These are phyloP conservation scores for Byasa hedistus DNA, from an alignment of 2,888 invertebrate species.

Conservation along the genomic window DNA sequence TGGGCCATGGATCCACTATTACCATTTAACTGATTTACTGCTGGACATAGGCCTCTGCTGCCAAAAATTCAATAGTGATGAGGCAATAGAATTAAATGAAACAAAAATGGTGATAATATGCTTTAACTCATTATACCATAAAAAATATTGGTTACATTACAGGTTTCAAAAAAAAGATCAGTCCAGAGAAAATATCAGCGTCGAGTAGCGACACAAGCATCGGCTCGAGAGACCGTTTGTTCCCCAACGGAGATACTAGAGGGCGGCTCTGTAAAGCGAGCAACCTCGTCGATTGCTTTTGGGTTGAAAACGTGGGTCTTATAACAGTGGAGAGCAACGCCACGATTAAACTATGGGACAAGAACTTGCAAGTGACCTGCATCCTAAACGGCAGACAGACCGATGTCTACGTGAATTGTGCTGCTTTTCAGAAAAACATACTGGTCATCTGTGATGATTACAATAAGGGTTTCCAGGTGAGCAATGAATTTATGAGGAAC, in stretches of 20 bases:
- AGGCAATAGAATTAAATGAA: not conserved
- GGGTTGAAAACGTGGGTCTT: constrained; percentile 53
- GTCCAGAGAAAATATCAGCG: constrained; percentile 51
- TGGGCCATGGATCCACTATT: too few relatives aligned
- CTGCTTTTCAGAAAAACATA: constrained; percentile 57
- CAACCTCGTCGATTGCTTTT: constrained; percentile 61
- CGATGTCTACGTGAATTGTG: constrained; percentile 56
- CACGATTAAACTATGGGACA: constrained; percentile 65
- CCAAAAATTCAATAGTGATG: too few relatives aligned
- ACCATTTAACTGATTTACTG: too few relatives aligned
- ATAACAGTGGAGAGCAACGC: constrained; percentile 66
- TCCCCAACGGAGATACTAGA: constrained; percentile 52
- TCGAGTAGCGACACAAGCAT: constrained; percentile 60
- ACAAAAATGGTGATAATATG: not conserved
- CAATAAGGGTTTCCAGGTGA: constrained; percentile 65
- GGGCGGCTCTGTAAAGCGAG: constrained; percentile 47
- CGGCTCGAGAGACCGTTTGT: constrained; percentile 51
- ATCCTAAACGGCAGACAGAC: constrained; percentile 60
- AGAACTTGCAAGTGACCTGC: constrained; percentile 48
- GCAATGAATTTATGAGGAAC: not conserved
- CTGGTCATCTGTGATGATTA: constrained; percentile 64
- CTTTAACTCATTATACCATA: not conserved
- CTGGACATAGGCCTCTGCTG: too few relatives aligned
- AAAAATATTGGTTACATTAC: not conserved
- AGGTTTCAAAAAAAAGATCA: constrained; percentile 57